These are phyloP conservation scores for Proteles cristata DNA, from an alignment of 2,113 vertebrate genomes.

Conservation along the genomic window DNA sequence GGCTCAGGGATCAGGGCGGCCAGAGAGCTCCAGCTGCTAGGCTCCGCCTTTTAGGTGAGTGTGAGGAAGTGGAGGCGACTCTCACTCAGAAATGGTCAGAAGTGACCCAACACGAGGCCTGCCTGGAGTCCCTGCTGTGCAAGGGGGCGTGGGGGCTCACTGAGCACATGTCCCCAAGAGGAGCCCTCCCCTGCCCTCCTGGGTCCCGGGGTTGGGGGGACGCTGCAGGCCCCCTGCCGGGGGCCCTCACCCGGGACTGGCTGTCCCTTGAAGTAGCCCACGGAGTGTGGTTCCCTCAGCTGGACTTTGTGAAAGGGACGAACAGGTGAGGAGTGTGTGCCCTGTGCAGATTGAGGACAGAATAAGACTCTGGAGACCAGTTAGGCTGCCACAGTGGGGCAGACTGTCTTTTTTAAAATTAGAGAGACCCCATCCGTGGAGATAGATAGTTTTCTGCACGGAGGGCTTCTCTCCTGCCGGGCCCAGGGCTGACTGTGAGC, in stretches of 20 bases:
- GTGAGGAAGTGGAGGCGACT: not conserved
- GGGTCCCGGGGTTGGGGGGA: not conserved
- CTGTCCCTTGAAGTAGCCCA: accelerated
- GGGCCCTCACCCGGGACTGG: not conserved
- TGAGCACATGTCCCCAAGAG: not conserved
- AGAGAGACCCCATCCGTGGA: not conserved
- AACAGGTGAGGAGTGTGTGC: not conserved
- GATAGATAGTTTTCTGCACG: not conserved
- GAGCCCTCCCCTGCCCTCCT: not conserved
- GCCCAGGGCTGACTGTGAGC: not conserved
- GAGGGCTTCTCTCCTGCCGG: no score
- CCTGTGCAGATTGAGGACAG: not conserved
- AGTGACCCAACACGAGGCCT: not conserved
- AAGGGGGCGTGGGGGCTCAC: not conserved
- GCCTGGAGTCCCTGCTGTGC: not conserved
- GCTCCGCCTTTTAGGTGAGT: not conserved
- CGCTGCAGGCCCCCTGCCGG: not conserved
- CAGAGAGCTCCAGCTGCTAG: accelerated
- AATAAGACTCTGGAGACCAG: no score
- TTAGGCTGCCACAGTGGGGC: not conserved
- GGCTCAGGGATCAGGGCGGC: no score
- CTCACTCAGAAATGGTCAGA: not conserved
- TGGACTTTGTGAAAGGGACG: not conserved
- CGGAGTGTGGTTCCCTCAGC: not conserved
- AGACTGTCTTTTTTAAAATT: not conserved